Conservation (phyloP, 2,797 vertebrate genomes). For the Aselliscus stoliczkanus region DNA sequence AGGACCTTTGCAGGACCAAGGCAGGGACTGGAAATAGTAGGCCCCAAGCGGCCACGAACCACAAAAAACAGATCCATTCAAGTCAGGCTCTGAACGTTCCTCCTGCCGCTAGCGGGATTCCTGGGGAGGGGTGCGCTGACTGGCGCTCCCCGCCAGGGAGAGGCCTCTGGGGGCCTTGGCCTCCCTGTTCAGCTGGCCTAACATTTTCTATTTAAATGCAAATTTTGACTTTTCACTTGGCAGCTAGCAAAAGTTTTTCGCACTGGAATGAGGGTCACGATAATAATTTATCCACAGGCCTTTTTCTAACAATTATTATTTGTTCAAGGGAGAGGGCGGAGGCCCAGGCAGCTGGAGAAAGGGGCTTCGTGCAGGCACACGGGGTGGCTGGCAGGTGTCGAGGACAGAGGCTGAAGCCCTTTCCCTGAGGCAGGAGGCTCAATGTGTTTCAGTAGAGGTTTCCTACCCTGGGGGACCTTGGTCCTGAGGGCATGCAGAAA, state of each 20-base stretch:
- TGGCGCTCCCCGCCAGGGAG: background rate
- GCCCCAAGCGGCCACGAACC: background rate
- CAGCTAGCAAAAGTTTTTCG: conserved; percentile 79
- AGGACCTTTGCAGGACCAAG: background rate
- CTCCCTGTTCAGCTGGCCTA: conserved; percentile 41
- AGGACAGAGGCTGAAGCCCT: background rate
- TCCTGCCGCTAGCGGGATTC: background rate
- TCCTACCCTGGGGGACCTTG: background rate
- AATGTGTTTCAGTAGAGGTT: background rate
- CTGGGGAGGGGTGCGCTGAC: background rate
- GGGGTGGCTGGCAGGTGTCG: background rate
- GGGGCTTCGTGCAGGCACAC: background rate
- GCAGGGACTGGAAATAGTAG: background rate
- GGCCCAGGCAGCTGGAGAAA: background rate
- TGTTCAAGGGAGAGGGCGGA: conserved; percentile 69
- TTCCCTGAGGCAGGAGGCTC: background rate
- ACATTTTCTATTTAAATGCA: conserved; percentile 85
- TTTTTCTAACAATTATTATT: conserved; percentile 74
- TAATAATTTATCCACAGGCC: conserved; percentile 84
- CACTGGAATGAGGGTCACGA: conserved; percentile 76
- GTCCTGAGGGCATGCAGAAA: background rate
- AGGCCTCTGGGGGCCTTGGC: conserved; percentile 10
- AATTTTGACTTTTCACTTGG: conserved; percentile 85
- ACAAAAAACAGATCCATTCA: background rate
- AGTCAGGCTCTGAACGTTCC: background rate